Evolutionary conservation across 2,888 invertebrate species (phyloP), one percentile per base, ranked within the genome.

Genomic region (Octodonta nipae): DNA sequence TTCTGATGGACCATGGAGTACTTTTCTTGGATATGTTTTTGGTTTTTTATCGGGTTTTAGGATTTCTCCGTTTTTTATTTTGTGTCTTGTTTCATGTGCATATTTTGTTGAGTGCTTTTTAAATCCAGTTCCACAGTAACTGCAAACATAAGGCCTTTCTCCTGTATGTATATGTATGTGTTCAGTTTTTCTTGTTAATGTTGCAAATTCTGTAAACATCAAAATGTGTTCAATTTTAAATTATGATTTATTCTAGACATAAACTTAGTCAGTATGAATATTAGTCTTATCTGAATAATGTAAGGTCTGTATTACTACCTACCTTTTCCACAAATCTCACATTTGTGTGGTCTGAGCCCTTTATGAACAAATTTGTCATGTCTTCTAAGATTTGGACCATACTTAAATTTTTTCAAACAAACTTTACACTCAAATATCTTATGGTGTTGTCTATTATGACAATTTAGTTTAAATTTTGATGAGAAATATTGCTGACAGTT

Each of bases 21-120:
- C 28, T 33, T 37, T 41, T 16, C 31, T 31, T 2, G 32, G 33
- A 28, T 38, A 41, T 24, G 22, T 40, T 30, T 40, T 40, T n/a
- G 37, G 33, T 15, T 36, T 33, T 28, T 35, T 34, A 6, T n/a
- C n/a, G n/a, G n/a, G n/a, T n/a, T n/a, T n/a, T n/a, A n/a, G n/a
- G n/a, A n/a, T n/a, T n/a, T n/a, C n/a, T n/a, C 42, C 42, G 28
- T 40, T 40, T 34, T 38, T 38, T n/a, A 42, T 33, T 29, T 40
- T 40, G 24, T 42, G 42, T 7, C 42, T 27, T 28, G 36, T 30
- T 24, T 39, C 42, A 15, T 42, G 42, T 10, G 40, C 36, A 13
- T 37, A 36, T 26, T 30, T 32, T 3, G 40, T 42, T 1, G 42
- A 42, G 25, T 40, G 37, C 27, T 42, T 42, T 36, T 40, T 42